Percentiles rank a stretch among this genome's conserved stretches.
Conservation (phyloP, 2,797 vertebrate genomes). For the Nannoperca obscura region DNA sequence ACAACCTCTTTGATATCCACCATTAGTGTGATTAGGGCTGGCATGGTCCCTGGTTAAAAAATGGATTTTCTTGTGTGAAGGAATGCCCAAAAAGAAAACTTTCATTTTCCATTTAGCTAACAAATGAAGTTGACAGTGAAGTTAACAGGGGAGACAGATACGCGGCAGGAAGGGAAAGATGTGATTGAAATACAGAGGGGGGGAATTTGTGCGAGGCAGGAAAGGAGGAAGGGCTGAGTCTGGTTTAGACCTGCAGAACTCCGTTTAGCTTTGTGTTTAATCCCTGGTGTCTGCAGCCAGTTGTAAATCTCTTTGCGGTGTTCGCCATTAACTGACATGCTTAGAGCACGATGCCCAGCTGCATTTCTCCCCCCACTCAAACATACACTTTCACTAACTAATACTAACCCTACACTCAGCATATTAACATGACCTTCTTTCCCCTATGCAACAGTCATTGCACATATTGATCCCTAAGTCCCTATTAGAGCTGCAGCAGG, state of each 20-base stretch:
- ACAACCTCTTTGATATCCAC: slow-evolving; percentile 76
- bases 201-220: slow-evolving; percentile 19
- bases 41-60: slow-evolving; percentile 57
- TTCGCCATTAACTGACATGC: slow-evolving; percentile 65
- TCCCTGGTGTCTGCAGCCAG: slow-evolving; percentile 72
- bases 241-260: slow-evolving; percentile 69
- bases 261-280: slow-evolving; percentile 74
- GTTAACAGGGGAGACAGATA: slow-evolving; percentile 60
- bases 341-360: slow-evolving; percentile 66
- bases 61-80: slow-evolving; percentile 53
- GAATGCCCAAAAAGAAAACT: slow-evolving; percentile 52
- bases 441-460: slow-evolving; percentile 52
- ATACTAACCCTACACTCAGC: slow-evolving; percentile 43
- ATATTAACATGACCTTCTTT: slow-evolving; percentile 76
- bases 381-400: slow-evolving; percentile 56
- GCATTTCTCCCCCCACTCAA: slow-evolving; percentile 34
- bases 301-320: slow-evolving; percentile 75
- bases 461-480: slow-evolving; percentile 74
- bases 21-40: slow-evolving; percentile 76
- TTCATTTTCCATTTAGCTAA: slow-evolving; percentile 70
- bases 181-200: slow-evolving; percentile 44
- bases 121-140: slow-evolving; percentile 62
- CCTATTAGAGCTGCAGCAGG: slow-evolving; percentile 59
- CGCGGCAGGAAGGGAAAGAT: slow-evolving; percentile 36
- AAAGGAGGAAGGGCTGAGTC: slow-evolving; percentile 49